Evolutionary conservation across 2,888 invertebrate genomes (phyloP).

Genomic region (Smittia sp.): DNA sequence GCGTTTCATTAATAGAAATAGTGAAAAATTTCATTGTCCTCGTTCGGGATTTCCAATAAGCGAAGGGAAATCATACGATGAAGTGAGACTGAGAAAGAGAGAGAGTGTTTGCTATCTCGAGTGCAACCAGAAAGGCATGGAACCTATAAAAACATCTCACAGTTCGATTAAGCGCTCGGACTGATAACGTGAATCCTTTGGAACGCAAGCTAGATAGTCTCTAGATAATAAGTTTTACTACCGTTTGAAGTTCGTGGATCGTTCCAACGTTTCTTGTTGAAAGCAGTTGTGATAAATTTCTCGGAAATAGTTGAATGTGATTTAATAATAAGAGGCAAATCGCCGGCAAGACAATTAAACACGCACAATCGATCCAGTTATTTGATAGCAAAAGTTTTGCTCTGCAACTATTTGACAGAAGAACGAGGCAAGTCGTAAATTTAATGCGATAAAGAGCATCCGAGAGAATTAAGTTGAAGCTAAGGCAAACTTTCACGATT

Average conservation of each 20-base stretch:
- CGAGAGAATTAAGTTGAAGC: not conserved
- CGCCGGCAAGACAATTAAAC: not conserved
- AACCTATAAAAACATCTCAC: not conserved
- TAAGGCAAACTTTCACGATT: not conserved
- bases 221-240: too few relatives aligned
- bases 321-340: not conserved
- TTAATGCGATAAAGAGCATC: not conserved
- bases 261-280: too few relatives aligned
- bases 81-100: not conserved
- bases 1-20: not conserved
- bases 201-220: too few relatives aligned
- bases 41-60: not conserved
- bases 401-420: not conserved
- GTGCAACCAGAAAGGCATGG: conserved; percentile 10
- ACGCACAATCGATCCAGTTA: not conserved
- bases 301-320: too few relatives aligned
- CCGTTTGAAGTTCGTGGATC: too few relatives aligned
- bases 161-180: not conserved
- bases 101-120: not conserved
- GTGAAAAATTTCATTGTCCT: not conserved
- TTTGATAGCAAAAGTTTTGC: not conserved
- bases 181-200: not conserved
- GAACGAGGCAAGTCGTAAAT: conserved; percentile 5
- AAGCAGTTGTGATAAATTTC: too few relatives aligned
- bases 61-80: conserved; percentile 15